Conservation (phyloP, 1,140 invertebrate genomes). For the Drosophila murphyi region DNA sequence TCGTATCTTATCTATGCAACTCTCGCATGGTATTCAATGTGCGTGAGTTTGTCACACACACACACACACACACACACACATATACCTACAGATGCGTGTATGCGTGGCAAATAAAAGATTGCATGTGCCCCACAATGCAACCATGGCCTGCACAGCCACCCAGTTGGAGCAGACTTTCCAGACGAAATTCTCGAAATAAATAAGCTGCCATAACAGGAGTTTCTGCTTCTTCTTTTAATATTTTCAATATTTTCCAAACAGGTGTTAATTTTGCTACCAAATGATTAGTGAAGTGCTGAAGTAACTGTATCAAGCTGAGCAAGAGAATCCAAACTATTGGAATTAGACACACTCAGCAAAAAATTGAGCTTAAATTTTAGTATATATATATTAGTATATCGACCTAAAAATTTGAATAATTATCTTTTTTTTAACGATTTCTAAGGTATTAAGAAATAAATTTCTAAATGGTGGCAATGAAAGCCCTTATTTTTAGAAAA, state of each 20-base stretch:
- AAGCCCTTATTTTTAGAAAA: no score
- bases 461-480: no score
- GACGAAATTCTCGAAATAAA: background rate
- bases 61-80: constrained; percentile 23
- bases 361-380: no score
- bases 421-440: no score
- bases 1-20: constrained; percentile 82
- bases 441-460: no score
- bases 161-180: constrained; percentile 20
- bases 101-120: constrained; percentile 74
- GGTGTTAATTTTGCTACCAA: no score
- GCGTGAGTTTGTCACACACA: constrained; percentile 63
- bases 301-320: no score
- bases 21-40: constrained; percentile 75
- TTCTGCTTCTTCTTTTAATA: background rate
- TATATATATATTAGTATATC: no score
- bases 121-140: constrained; percentile 78
- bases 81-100: constrained; percentile 27
- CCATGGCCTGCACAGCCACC: constrained; percentile 49
- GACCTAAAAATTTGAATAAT: no score
- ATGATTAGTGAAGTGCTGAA: no score
- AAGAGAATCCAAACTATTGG: no score
- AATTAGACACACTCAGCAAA: no score
- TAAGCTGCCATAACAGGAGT: background rate
- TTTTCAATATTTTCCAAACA: background rate